Evolutionary conservation across 2,888 invertebrate species (phyloP).

Genomic region (Ormyrus pomaceus): DNA sequence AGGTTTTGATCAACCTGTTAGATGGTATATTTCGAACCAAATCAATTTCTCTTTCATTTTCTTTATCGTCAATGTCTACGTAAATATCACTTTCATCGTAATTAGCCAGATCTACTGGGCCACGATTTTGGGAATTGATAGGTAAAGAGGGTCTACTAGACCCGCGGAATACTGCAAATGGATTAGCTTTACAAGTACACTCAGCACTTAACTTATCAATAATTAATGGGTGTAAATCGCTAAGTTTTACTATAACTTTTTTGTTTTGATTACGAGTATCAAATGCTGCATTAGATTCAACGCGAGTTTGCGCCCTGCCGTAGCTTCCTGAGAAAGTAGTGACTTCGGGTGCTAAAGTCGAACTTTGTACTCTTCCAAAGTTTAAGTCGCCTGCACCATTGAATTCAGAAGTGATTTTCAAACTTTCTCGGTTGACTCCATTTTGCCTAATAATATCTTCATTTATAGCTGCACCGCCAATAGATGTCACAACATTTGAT

Average conservation of each 20-base stretch:
- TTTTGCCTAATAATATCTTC: constrained; percentile 30
- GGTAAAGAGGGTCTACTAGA: constrained; percentile 64
- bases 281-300: constrained; percentile 69
- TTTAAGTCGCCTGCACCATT: neutral
- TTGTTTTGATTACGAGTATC: constrained; percentile 54
- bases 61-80: constrained; percentile 68
- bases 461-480: constrained; percentile 26
- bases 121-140: constrained; percentile 68
- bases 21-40: constrained; percentile 49
- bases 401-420: constrained; percentile 40
- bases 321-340: constrained; percentile 60
- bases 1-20: constrained; percentile 37
- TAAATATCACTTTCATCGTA: constrained; percentile 73
- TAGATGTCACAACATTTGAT: constrained; percentile 53
- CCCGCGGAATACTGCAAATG: constrained; percentile 69
- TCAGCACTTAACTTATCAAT: constrained; percentile 85
- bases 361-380: constrained; percentile 14
- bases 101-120: constrained; percentile 69
- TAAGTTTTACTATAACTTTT: constrained; percentile 81
- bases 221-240: constrained; percentile 84
- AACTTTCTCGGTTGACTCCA: neutral
- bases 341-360: constrained; percentile 55
- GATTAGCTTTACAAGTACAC: constrained; percentile 80
- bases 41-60: constrained; percentile 39
- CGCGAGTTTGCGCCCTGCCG: constrained; percentile 10